These are phyloP conservation scores for Rotaria macrura DNA, from an alignment of 2,888 invertebrate genomes.

Conservation along the genomic window DNA sequence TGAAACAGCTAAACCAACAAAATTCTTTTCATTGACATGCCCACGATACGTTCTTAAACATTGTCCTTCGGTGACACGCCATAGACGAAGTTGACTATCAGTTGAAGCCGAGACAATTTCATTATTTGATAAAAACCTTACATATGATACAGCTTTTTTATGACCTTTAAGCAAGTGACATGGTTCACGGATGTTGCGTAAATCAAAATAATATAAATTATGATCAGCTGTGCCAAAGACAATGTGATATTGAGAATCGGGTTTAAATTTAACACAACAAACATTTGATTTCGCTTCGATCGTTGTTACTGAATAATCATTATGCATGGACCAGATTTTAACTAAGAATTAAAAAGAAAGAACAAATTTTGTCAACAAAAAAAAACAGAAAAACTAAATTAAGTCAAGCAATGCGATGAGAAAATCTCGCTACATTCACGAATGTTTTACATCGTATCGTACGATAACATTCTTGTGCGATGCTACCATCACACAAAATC, in stretches of 20 bases:
- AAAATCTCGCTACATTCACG: too few species aligned
- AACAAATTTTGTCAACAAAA: too few species aligned
- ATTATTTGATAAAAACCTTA: conserved; percentile 71
- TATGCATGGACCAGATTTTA: conserved; percentile 79
- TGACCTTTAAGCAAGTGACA: conserved; percentile 75
- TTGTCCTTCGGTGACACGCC: conserved; percentile 63
- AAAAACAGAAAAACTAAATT: too few species aligned
- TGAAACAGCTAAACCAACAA: conserved; percentile 81
- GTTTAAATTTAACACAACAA: conserved; percentile 83
- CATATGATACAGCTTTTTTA: conserved; percentile 83
- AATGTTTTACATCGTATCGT: too few species aligned
- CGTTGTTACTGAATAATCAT: conserved; percentile 72
- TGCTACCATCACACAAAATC: too few species aligned
- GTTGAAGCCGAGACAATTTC: conserved; percentile 84
- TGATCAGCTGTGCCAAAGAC: conserved; percentile 94
- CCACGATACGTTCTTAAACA: conserved; percentile 65
- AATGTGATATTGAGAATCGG: conserved; percentile 70
- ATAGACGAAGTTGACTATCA: conserved; percentile 77
- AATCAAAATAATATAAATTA: conserved; percentile 86
- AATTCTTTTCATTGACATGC: conserved; percentile 86
- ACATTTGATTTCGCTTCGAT: conserved; percentile 86
- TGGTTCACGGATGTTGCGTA: conserved; percentile 69
- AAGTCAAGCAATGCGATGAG: too few species aligned
- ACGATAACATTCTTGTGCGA: too few species aligned
- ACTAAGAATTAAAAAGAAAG: too few species aligned